These are phyloP conservation scores for Callospermophilus lateralis DNA, from an alignment of 2,113 vertebrate species.

Conservation along the genomic window DNA sequence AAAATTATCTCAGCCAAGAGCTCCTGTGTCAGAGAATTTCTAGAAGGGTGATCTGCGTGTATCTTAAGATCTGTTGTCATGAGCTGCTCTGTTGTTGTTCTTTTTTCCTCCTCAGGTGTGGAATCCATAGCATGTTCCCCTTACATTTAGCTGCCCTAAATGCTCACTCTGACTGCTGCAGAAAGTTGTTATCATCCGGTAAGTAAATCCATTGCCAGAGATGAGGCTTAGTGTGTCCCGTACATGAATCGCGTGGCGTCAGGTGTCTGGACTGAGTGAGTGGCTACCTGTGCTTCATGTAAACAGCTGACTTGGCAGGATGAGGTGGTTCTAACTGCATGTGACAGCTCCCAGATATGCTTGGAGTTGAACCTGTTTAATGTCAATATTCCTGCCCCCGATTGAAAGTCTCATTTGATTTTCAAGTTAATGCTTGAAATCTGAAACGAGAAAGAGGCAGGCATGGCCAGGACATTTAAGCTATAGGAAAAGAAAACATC, in stretches of 20 bases:
- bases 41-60: neutral
- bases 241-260: conserved; percentile 68
- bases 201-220: conserved; percentile 75
- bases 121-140: conserved; percentile 97
- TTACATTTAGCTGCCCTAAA: conserved; percentile 97
- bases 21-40: neutral
- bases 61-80: neutral
- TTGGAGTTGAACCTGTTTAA: neutral
- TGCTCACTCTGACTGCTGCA: conserved; percentile 97
- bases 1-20: neutral
- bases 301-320: neutral
- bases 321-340: neutral
- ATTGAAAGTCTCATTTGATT: conserved; percentile 40
- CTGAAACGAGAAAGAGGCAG: neutral
- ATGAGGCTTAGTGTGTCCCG: neutral
- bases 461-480: neutral
- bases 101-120: conserved; percentile 89
- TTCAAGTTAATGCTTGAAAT: neutral
- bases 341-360: neutral
- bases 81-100: conserved; percentile 35
- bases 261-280: conserved; percentile 61
- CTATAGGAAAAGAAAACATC: neutral
- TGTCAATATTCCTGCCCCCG: neutral
- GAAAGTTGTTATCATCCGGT: conserved; percentile 97
- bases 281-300: conserved; percentile 62